Evolutionary conservation across 2,797 vertebrate genomes (phyloP).

Genomic region (Vultur gryphus): DNA sequence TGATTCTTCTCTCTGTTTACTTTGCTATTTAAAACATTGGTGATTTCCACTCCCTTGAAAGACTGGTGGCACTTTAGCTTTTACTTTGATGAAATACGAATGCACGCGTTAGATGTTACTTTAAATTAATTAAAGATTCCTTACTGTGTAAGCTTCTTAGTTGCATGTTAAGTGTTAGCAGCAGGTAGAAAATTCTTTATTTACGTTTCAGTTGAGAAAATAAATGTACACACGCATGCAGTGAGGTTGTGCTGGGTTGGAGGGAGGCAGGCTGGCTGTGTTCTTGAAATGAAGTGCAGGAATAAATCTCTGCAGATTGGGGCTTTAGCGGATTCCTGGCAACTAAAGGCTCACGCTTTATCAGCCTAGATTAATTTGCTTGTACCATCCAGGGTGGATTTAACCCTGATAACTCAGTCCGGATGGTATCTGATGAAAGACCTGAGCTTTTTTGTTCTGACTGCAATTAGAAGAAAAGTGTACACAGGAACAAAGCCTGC

Average conservation of each 20-base stretch:
- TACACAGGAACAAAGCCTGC: not conserved
- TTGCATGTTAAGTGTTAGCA: not conserved
- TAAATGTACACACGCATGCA: accelerated
- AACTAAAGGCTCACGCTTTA: not conserved
- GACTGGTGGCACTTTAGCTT: not conserved
- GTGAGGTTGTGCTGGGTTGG: not conserved
- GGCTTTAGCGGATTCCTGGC: not conserved
- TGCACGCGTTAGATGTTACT: not conserved
- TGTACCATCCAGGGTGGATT: not conserved
- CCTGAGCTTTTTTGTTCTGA: not conserved
- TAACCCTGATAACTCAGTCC: not conserved
- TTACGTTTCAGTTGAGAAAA: not conserved
- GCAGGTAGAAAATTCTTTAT: not conserved
- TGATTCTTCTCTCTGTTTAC: no score
- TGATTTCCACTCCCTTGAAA: not conserved
- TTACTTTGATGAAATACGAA: not conserved
- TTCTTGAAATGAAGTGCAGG: not conserved
- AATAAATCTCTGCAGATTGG: not conserved
- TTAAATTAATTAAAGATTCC: not conserved
- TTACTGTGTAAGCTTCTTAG: not conserved
- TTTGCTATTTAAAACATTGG: not conserved
- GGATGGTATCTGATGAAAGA: not conserved
- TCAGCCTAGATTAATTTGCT: not conserved
- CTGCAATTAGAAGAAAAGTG: not conserved
- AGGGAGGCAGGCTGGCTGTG: not conserved